phyloP scores from a whole-genome alignment of 1,140 invertebrate genomes.

The Drosophila oshimai region DNA sequence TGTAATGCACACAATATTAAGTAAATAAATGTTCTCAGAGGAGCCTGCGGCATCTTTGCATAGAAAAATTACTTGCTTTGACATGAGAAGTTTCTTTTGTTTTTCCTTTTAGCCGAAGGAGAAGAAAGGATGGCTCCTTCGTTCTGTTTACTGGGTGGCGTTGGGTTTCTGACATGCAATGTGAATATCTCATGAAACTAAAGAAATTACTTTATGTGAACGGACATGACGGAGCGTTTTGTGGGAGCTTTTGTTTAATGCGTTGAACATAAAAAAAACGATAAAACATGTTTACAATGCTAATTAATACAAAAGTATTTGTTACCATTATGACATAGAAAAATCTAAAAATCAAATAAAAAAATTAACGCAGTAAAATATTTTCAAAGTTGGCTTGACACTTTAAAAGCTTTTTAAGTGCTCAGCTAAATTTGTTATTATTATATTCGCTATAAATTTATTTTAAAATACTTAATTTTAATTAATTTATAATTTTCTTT shows the following conservation, averaged over 20 bases:
- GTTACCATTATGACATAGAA: no score
- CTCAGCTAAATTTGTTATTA: no score
- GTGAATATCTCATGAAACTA: conserved; percentile 55
- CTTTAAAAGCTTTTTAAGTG: no score
- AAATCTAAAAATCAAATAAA: no score
- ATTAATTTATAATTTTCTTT: neutral
- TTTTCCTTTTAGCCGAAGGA: neutral
- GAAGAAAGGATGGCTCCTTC: neutral
- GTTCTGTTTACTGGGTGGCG: neutral
- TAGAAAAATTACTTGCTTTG: conserved; percentile 49
- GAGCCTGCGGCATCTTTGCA: conserved; percentile 37
- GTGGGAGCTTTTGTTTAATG: neutral
- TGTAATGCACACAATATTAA: conserved; percentile 64
- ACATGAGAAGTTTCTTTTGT: conserved; percentile 25
- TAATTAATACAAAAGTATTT: neutral
- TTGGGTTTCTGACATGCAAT: conserved; percentile 16
- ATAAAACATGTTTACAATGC: neutral
- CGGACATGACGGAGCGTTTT: neutral
- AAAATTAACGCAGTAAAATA: no score
- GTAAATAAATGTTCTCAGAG: conserved; percentile 58
- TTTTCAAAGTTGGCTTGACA: no score
- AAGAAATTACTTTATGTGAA: conserved; percentile 14
- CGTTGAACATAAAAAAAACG: neutral
- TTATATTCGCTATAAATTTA: no score
- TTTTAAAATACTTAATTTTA: neutral